Evolutionary conservation across 2,888 invertebrate genomes (phyloP), one percentile per base, ranked within the genome.

Genomic region (Pemphredon lugubris): DNA sequence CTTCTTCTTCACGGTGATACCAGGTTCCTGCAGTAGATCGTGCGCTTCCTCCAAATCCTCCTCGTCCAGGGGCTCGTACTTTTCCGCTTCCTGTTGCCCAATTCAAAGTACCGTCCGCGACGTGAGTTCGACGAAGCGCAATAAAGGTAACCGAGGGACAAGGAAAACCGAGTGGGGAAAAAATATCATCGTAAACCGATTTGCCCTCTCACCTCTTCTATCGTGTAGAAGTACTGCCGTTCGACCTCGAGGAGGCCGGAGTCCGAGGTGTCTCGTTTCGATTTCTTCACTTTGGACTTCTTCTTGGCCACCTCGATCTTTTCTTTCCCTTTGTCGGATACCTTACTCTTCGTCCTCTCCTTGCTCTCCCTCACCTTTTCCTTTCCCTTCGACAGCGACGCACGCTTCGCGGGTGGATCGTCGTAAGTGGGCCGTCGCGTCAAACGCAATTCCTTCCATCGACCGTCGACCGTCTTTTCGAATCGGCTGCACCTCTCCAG

Each of bases 401-500:
- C 45, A 47, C 16, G 30, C 23, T 4, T 21, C 14, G 0, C 6
- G 16, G 1, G 1, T 7, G n/a, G 23, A n/a, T 51, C 23, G 1
- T 57, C 32, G 2, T 9, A 18, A 6, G 20, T 2, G 2, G 53
- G 57, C 2, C 42, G 48, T 14, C 44, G 44, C 11, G 70, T 67
- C n/a, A 84, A 54, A 3, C 73, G 81, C 9, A 84, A 73, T 67
- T 88, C 87, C 66, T 83, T 87, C 70, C 84, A 48, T 44, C 85
- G 84, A 65, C 20, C 79, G 63, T 87, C 87, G 11, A 83, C 74
- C 30, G 76, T 75, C 54, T 86, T 87, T 37, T 84, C 82, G 73
- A 80, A 87, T 32, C 79, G 81, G 58, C 83, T 79, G 65, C 82
- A 81, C 18, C 83, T 81, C 2, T 88, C 87, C 23, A 87, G 59